These are phyloP conservation scores for Spinus olivaceus DNA, from an alignment of 2,797 vertebrate species.

Conservation along the genomic window DNA sequence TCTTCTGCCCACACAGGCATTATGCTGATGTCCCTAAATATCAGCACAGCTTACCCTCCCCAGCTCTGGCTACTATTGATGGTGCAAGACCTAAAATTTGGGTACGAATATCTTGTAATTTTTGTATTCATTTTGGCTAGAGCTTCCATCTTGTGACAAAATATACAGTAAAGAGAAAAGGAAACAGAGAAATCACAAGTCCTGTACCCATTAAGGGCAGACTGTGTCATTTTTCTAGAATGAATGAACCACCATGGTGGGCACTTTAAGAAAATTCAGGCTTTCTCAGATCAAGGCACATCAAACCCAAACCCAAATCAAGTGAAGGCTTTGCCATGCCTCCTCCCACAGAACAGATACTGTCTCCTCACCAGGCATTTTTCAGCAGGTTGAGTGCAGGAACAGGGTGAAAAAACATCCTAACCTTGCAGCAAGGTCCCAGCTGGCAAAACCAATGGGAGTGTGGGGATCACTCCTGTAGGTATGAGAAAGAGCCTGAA, in stretches of 20 bases:
- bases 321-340: accelerated
- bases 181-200: neutral
- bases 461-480: neutral
- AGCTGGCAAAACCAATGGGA: neutral
- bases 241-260: neutral
- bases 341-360: neutral
- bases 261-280: neutral
- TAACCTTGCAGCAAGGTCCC: neutral
- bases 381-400: neutral
- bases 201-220: neutral
- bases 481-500: neutral
- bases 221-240: neutral
- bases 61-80: neutral
- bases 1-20: neutral
- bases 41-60: neutral
- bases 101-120: neutral
- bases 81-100: neutral
- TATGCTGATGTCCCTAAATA: neutral
- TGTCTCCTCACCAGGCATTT: neutral
- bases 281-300: neutral
- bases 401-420: neutral
- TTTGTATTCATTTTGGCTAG: neutral
- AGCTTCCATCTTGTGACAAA: neutral
- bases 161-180: neutral
- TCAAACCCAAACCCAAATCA: neutral